A percentile compares a stretch with the other conserved stretches of the same genome.
These are phyloP conservation scores for Zosterops hypoxanthus DNA, from an alignment of 2,113 vertebrate species.

Conservation along the genomic window DNA sequence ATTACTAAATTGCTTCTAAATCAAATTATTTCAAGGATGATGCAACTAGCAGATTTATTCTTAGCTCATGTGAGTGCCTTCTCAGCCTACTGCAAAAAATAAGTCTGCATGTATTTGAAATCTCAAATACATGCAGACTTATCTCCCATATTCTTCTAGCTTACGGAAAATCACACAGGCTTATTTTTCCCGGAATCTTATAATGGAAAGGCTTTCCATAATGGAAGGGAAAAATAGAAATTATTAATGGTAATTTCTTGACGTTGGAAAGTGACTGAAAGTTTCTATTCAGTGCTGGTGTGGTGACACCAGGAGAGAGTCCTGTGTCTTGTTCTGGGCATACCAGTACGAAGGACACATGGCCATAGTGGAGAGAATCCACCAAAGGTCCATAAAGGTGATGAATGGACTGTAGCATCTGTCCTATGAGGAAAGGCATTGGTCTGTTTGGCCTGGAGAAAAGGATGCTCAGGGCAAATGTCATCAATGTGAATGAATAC, in stretches of 20 bases:
- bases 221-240: neutral
- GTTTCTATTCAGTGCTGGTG: neutral
- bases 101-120: neutral
- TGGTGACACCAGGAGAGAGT: neutral
- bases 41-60: neutral
- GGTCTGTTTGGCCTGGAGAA: neutral
- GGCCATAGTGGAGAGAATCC: neutral
- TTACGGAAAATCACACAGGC: neutral
- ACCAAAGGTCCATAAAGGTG: neutral
- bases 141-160: neutral
- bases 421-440: neutral
- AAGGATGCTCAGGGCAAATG: neutral
- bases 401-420: neutral
- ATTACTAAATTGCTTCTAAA: constrained; percentile 2
- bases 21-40: constrained; percentile 8
- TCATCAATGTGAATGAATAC: neutral
- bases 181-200: neutral
- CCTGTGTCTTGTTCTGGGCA: neutral
- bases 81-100: neutral
- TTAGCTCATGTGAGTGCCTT: neutral
- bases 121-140: neutral
- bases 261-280: neutral
- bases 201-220: neutral
- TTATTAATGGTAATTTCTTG: neutral
- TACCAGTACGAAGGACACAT: neutral